These are phyloP conservation scores for Megalopta genalis DNA, from an alignment of 1,140 invertebrate genomes.

Conservation along the genomic window DNA sequence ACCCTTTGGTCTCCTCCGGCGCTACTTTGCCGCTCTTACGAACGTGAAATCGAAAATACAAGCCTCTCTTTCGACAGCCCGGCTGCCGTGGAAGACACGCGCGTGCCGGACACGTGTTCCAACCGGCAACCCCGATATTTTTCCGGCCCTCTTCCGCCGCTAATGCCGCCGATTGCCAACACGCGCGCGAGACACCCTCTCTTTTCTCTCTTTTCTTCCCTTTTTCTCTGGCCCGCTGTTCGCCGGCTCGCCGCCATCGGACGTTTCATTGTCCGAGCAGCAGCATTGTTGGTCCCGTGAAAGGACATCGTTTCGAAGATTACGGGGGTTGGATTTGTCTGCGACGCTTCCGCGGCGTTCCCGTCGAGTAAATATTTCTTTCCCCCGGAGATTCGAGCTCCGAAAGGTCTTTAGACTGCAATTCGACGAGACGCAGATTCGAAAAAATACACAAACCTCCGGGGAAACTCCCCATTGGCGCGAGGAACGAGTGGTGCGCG, in stretches of 20 bases:
- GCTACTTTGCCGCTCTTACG: constrained; percentile 54
- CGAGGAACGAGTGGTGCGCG: background rate
- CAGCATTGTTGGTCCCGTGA: too few relatives aligned
- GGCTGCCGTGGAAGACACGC: constrained; percentile 15
- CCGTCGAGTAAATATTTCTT: background rate
- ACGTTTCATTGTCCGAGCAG: background rate
- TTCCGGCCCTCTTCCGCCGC: constrained; percentile 18
- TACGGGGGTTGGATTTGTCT: too few relatives aligned
- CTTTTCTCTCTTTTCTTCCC: background rate
- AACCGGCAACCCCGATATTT: constrained; percentile 19
- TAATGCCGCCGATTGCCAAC: constrained; percentile 18
- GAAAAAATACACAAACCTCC: background rate
- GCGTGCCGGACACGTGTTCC: constrained; percentile 57
- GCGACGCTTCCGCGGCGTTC: too few relatives aligned
- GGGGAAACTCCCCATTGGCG: background rate
- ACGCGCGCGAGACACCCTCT: background rate
- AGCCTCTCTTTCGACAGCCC: constrained; percentile 1
- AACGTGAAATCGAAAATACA: constrained; percentile 56
- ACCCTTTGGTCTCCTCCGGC: constrained; percentile 28
- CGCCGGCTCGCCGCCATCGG: background rate
- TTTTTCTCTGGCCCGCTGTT: background rate
- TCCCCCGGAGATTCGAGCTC: background rate
- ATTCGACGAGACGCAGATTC: background rate
- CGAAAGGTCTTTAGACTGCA: background rate
- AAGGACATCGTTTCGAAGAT: background rate